Conservation (phyloP, 2,113 vertebrate genomes). For the Aphyosemion australe region DNA sequence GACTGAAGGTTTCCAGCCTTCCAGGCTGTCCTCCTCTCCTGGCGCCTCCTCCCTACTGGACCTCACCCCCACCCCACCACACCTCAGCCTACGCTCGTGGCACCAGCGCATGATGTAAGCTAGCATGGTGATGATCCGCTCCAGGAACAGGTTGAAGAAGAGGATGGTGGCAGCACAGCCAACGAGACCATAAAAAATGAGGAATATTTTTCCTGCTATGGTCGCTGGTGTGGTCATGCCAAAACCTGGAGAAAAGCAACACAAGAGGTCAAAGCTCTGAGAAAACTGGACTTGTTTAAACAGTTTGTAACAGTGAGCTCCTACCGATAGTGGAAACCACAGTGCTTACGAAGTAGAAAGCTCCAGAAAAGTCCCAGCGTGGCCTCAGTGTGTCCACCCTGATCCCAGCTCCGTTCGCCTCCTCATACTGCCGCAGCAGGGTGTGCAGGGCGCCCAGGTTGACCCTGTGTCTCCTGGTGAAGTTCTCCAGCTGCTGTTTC, state of each 20-base stretch:
- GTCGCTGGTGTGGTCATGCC: conserved; percentile 83
- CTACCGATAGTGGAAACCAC: conserved; percentile 83
- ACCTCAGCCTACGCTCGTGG: conserved; percentile 73
- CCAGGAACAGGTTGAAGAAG: conserved; percentile 84
- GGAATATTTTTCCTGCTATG: conserved; percentile 80
- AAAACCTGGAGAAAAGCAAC: conserved; percentile 68
- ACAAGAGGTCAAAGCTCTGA: conserved; percentile 9
- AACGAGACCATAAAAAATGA: conserved; percentile 82
- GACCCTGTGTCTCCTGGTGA: conserved; percentile 72
- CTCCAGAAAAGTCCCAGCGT: conserved; percentile 83
- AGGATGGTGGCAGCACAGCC: conserved; percentile 83
- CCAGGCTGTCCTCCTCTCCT: conserved; percentile 76
- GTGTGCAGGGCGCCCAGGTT: conserved; percentile 65
- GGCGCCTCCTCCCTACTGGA: conserved; percentile 56
- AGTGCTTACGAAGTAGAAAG: conserved; percentile 82
- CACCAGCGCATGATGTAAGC: conserved; percentile 83
- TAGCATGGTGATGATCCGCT: conserved; percentile 83
- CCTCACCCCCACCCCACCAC: conserved; percentile 52
- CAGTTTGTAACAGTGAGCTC: conserved; percentile 3
- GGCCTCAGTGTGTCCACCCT: conserved; percentile 77
- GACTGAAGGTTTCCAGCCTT: conserved; percentile 82
- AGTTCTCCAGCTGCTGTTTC: conserved; percentile 78
- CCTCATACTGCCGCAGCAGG: conserved; percentile 80
- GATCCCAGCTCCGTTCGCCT: conserved; percentile 78
- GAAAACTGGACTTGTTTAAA: neutral